Evolutionary conservation across 2,113 vertebrate genomes (phyloP).

Genomic region (Etheostoma cragini): DNA sequence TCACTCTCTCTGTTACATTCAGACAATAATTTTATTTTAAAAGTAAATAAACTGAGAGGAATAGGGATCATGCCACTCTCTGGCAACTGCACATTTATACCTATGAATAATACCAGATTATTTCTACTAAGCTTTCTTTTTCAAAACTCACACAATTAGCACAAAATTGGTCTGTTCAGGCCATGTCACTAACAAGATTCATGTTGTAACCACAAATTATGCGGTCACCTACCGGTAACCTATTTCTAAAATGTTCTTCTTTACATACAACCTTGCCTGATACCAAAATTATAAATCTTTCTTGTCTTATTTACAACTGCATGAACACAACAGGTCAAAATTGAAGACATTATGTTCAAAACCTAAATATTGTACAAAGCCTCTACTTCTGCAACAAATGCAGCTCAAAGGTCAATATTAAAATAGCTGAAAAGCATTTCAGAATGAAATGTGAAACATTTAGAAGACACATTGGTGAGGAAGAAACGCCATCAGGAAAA

Average conservation of each 20-base stretch:
- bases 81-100: background rate
- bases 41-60: conserved; percentile 7
- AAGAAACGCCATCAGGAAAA: no score
- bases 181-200: no score
- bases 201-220: no score
- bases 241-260: background rate
- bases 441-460: no score
- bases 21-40: background rate
- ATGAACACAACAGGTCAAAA: background rate
- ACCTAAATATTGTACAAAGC: no score
- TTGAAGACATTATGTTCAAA: background rate
- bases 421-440: no score
- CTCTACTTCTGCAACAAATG: no score
- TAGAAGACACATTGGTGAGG: no score
- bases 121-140: background rate
- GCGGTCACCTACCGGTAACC: no score
- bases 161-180: no score
- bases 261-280: background rate
- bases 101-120: background rate
- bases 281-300: background rate
- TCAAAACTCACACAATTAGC: no score
- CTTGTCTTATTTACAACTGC: background rate
- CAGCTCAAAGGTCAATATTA: no score
- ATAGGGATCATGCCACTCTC: background rate
- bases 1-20: background rate